Base-by-base conservation (phyloP, 2,888 invertebrate species). In the Drosophila siamana region DNA sequence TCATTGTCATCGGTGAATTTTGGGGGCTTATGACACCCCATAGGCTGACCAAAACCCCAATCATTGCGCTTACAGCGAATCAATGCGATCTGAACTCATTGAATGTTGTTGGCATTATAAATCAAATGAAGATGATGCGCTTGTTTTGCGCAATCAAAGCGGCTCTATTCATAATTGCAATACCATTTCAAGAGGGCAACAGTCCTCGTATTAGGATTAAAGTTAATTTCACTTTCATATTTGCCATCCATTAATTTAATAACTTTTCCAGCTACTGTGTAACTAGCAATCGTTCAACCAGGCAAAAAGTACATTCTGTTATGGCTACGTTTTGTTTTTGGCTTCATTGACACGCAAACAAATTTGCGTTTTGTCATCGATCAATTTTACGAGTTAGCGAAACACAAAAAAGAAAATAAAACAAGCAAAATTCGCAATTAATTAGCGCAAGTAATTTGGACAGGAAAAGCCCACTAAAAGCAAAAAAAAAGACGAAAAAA, bases 371-470 rank as follows among this genome's bases (percentile, higher is more conserved):
- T 75, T 70, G 77, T 56, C 80, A 69, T 73, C 81, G 75, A 84
- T 78, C 87, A 73, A 75, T 65, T 75, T 30, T 33, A 4, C 5
- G 63, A 67, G 66, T 60, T 60, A 55, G 41, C 55, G 46, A 47
- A 41, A 48, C 26, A 56, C 38, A 50, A 28, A 56, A 33, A 36
- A 40, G 15, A 55, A 51, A 65, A 47, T 7, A 66, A n/a, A 36
- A 30, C 62, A 72, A 62, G 33, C 55, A 48, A 78, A 80, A 71
- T 78, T 72, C 76, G 70, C 82, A 86, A 86, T 88, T 88, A 84
- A 84, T 88, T 84, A 88, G 78, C 60, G 61, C 73, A 62, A 75
- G 64, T 78, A 73, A 68, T 59, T 65, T 59, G 47, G 43, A 41
- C 44, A 46, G 41, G 24, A 52, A 47, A 59, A 65, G 30, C 26